Evolutionary conservation across 1,140 invertebrate species (phyloP).

Genomic region (Hetaerina americana): DNA sequence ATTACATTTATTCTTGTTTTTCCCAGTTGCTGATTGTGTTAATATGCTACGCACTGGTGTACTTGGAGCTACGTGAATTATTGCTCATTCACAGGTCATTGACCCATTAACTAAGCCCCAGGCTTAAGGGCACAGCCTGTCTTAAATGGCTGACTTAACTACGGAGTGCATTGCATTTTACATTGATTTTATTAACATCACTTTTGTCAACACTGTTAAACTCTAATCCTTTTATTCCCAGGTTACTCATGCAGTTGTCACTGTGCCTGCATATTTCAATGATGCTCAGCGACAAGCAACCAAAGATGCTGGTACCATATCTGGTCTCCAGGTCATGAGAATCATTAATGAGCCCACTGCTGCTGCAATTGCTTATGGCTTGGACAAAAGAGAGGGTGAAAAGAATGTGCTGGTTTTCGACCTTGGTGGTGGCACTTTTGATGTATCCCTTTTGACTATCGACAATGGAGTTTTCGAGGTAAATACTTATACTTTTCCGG

Average conservation of each 20-base stretch:
- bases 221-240: too few species aligned
- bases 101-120: too few species aligned
- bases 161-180: too few species aligned
- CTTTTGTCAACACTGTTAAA: neutral
- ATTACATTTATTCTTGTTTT: neutral
- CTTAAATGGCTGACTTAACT: too few species aligned
- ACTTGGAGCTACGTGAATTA: too few species aligned
- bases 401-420: conserved; percentile 99
- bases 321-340: conserved; percentile 93
- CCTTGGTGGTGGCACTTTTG: conserved; percentile 98
- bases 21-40: neutral
- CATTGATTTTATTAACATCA: too few species aligned
- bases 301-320: conserved; percentile 79
- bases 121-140: too few species aligned
- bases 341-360: conserved; percentile 99
- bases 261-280: conserved; percentile 97
- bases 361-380: conserved; percentile 97
- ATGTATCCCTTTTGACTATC: conserved; percentile 96
- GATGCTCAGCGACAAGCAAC: conserved; percentile 96
- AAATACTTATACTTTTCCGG: too few species aligned
- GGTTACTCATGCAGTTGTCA: conserved; percentile 96
- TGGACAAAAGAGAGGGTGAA: conserved; percentile 98
- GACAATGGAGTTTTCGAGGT: conserved; percentile 88
- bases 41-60: too few species aligned
- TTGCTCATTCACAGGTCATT: too few species aligned